Evolutionary conservation across 1,140 invertebrate species (phyloP).

Genomic region (Nasonia vitripennis): DNA sequence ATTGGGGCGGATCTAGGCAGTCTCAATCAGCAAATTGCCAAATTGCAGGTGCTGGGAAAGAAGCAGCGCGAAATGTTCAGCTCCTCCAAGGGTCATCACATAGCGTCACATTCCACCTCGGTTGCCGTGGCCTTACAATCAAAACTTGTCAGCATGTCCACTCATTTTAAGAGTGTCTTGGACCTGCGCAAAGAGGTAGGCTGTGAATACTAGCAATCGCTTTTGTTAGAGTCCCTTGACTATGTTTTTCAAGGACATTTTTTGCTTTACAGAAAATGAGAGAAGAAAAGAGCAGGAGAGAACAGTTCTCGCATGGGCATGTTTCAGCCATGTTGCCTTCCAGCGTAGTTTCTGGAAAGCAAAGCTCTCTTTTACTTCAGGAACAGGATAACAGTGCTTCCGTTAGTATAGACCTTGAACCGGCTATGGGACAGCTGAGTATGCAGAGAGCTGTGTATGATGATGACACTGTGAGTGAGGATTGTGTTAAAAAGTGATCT

Average conservation of each 20-base stretch:
- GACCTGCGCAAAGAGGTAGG: constrained; percentile 88
- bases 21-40: constrained; percentile 97
- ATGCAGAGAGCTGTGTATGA: constrained; percentile 86
- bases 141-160: constrained; percentile 96
- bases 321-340: constrained; percentile 84
- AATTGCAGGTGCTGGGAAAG: constrained; percentile 86
- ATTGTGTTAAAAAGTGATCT: constrained; percentile 6
- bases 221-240: background rate
- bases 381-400: constrained; percentile 80
- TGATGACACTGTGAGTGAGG: constrained; percentile 82
- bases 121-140: constrained; percentile 96
- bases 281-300: constrained; percentile 93
- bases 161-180: constrained; percentile 93
- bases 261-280: constrained; percentile 88
- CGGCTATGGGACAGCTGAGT: constrained; percentile 72
- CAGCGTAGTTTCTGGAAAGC: constrained; percentile 80
- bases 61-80: constrained; percentile 77
- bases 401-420: constrained; percentile 85
- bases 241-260: background rate
- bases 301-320: constrained; percentile 92
- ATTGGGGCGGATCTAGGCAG: constrained; percentile 97
- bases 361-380: constrained; percentile 79
- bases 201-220: constrained; percentile 4
- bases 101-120: constrained; percentile 96
- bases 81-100: constrained; percentile 83